Evolutionary conservation across 2,113 vertebrate species (phyloP).

Genomic region (Meleagris gallopavo): DNA sequence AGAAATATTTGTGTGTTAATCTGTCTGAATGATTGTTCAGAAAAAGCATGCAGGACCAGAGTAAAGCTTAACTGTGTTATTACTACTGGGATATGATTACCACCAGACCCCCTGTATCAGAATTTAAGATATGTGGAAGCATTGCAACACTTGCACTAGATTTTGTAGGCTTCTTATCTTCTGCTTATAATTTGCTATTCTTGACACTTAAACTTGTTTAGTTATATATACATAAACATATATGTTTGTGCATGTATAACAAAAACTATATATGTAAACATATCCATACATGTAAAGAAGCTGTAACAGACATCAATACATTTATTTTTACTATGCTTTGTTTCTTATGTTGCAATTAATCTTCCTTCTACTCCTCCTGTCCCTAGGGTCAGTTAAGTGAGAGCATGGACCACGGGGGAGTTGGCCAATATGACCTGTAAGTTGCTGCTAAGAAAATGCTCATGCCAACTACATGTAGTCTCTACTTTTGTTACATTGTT

Average conservation of each 20-base stretch:
- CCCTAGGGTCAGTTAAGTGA: conserved; percentile 89
- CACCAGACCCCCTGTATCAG: neutral
- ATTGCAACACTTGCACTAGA: neutral
- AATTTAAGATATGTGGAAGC: neutral
- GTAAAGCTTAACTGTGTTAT: neutral
- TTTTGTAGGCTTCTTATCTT: neutral
- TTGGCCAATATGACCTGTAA: conserved; percentile 94
- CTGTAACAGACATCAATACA: neutral
- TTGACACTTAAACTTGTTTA: neutral
- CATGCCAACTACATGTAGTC: neutral
- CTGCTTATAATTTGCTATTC: neutral
- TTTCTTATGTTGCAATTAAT: neutral
- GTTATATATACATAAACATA: neutral
- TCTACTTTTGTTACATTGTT: neutral
- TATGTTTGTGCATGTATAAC: neutral
- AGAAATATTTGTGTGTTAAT: neutral
- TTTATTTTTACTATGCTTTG: neutral
- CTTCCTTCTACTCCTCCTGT: conserved; percentile 62
- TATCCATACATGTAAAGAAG: neutral
- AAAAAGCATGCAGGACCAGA: neutral
- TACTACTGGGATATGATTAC: neutral
- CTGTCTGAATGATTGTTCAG: neutral
- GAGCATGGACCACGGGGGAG: conserved; percentile 95
- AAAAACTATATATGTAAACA: neutral
- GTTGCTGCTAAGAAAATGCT: conserved; percentile 73